Conservation (phyloP, 2,888 invertebrate genomes). For the Cephus sareptanus region DNA sequence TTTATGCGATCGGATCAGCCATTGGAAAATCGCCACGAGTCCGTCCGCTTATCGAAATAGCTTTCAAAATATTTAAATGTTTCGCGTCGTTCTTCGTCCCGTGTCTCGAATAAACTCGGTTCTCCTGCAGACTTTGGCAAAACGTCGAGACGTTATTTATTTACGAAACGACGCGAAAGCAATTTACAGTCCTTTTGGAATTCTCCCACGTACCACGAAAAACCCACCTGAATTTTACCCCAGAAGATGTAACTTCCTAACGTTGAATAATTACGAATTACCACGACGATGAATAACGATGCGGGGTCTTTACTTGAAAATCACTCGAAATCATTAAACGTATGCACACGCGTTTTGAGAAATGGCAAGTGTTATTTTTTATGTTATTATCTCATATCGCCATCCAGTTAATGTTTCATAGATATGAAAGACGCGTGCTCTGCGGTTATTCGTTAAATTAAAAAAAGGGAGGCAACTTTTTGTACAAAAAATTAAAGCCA, state of each 20-base stretch:
- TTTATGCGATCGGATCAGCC: neutral
- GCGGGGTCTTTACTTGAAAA: neutral
- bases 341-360: neutral
- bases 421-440: neutral
- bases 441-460: neutral
- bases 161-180: neutral
- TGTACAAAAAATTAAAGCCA: neutral
- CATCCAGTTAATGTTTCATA: neutral
- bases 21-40: neutral
- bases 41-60: neutral
- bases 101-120: neutral
- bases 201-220: neutral
- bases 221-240: neutral
- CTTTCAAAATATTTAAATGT: neutral
- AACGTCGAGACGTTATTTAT: neutral
- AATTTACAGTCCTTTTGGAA: neutral
- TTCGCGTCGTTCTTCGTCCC: neutral
- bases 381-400: neutral
- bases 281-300: neutral
- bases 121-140: neutral
- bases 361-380: neutral
- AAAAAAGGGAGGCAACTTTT: neutral
- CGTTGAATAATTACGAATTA: neutral
- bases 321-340: neutral
- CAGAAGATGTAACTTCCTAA: neutral